A percentile compares a stretch with the other conserved stretches of the same genome.
Conservation (phyloP, 1,140 invertebrate genomes). For the Drosophila truncata region DNA sequence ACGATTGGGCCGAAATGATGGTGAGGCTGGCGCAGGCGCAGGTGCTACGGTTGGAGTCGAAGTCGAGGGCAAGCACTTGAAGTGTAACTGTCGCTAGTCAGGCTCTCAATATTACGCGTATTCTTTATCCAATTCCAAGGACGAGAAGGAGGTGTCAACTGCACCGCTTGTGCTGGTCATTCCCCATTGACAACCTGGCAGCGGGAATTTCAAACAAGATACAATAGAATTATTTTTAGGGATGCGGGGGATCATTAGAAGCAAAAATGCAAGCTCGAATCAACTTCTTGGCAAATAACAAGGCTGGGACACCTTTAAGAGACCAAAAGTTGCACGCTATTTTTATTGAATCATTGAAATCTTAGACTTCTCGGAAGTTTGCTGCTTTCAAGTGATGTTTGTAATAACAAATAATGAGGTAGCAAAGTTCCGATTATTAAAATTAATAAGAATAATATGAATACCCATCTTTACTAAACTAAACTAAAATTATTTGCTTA, state of each 20-base stretch:
- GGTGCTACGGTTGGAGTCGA: neutral
- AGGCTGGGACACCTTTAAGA: too few relatives aligned
- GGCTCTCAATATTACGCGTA: slow-evolving; percentile 3
- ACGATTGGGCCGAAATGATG: slow-evolving; percentile 1
- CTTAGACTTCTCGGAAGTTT: neutral
- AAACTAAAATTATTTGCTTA: slow-evolving; percentile 6
- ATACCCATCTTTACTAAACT: neutral
- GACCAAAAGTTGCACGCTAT: neutral
- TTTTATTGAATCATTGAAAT: neutral
- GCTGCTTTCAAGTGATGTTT: neutral
- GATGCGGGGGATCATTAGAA: neutral
- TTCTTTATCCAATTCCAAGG: neutral
- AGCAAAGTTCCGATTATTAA: neutral
- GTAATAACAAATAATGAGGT: too few relatives aligned
- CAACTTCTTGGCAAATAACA: neutral
- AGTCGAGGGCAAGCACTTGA: slow-evolving; percentile 1
- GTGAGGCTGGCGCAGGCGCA: slow-evolving; percentile 54
- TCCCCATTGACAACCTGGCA: neutral
- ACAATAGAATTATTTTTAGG: neutral
- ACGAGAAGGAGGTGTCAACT: slow-evolving; percentile 5
- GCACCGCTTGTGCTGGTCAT: slow-evolving; percentile 4
- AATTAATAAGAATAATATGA: neutral
- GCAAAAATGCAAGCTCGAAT: slow-evolving; percentile 4
- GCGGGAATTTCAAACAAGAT: neutral
- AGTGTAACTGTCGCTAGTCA: neutral